These are phyloP conservation scores for Neoascia interrupta DNA, from an alignment of 2,888 invertebrate genomes.

Conservation along the genomic window DNA sequence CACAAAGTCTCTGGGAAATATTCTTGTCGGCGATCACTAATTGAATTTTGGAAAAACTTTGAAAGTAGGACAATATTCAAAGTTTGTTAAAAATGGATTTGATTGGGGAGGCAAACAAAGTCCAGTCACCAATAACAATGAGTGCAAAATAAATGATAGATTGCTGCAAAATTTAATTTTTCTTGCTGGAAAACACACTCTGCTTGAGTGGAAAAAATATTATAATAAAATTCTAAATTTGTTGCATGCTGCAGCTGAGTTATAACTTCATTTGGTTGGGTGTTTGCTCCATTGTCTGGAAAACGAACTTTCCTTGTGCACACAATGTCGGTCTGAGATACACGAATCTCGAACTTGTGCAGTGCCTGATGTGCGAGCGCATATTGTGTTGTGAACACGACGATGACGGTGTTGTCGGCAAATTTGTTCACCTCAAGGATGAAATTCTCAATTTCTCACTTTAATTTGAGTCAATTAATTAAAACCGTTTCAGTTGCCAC, in stretches of 20 bases:
- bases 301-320: slow-evolving; percentile 42
- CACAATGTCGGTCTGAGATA: slow-evolving; percentile 35
- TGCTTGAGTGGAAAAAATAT: slow-evolving; percentile 15
- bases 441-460: slow-evolving; percentile 59
- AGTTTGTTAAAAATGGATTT: too few species aligned
- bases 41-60: too few species aligned
- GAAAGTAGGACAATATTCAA: too few species aligned
- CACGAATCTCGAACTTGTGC: too few species aligned
- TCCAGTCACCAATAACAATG: slow-evolving; percentile 1
- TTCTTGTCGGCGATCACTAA: too few species aligned
- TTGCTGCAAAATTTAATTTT: slow-evolving; percentile 2
- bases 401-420: too few species aligned
- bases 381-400: too few species aligned
- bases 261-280: slow-evolving; percentile 5
- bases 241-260: slow-evolving; percentile 31
- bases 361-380: too few species aligned
- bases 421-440: slow-evolving; percentile 62
- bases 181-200: not conserved
- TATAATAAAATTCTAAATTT: slow-evolving; percentile 38
- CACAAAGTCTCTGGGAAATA: too few species aligned
- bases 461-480: slow-evolving; percentile 67
- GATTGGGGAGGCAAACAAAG: too few species aligned
- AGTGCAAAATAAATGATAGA: slow-evolving; percentile 31
- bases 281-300: too few species aligned
- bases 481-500: slow-evolving; percentile 38